Conservation (phyloP, 2,888 invertebrate genomes). For the Caprella mutica region DNA sequence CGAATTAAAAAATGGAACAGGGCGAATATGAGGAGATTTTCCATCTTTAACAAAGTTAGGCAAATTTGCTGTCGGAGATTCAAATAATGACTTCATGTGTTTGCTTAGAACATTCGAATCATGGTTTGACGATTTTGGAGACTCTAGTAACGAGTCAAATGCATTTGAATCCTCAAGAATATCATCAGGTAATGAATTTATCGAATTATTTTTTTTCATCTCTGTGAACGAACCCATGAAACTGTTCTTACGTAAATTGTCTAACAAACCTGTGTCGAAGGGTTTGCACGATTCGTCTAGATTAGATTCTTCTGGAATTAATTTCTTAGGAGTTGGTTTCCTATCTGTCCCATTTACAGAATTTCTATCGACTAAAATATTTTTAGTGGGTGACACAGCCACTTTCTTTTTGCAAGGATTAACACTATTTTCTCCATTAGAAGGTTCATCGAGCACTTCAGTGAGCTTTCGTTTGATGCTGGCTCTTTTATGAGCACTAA, state of each 20-base stretch:
- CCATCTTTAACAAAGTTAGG: constrained; percentile 30
- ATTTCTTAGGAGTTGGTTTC: neutral
- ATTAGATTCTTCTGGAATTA: too few relatives aligned
- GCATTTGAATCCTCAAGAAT: too few relatives aligned
- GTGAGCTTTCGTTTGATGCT: constrained; percentile 26
- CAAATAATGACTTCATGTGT: constrained; percentile 3
- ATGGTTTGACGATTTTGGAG: too few relatives aligned
- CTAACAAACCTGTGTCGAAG: too few relatives aligned
- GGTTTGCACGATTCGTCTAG: too few relatives aligned
- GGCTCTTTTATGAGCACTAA: constrained; percentile 18
- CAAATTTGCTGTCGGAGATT: constrained; percentile 29
- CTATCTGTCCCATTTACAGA: constrained; percentile 2
- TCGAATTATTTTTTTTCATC: too few relatives aligned
- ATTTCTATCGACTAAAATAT: constrained; percentile 9
- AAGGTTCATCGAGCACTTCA: constrained; percentile 16
- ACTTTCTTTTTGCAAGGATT: constrained; percentile 2
- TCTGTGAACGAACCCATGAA: too few relatives aligned
- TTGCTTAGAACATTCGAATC: too few relatives aligned
- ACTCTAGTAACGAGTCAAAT: too few relatives aligned
- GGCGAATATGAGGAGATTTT: constrained; percentile 22
- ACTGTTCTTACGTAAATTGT: too few relatives aligned
- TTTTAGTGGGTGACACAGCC: constrained; percentile 13
- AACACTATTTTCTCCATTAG: neutral
- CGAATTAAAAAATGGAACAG: constrained; percentile 7
- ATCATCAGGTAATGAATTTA: too few relatives aligned